phyloP scores from a whole-genome alignment of 2,113 vertebrate genomes.

The Spilogale gracilis region DNA sequence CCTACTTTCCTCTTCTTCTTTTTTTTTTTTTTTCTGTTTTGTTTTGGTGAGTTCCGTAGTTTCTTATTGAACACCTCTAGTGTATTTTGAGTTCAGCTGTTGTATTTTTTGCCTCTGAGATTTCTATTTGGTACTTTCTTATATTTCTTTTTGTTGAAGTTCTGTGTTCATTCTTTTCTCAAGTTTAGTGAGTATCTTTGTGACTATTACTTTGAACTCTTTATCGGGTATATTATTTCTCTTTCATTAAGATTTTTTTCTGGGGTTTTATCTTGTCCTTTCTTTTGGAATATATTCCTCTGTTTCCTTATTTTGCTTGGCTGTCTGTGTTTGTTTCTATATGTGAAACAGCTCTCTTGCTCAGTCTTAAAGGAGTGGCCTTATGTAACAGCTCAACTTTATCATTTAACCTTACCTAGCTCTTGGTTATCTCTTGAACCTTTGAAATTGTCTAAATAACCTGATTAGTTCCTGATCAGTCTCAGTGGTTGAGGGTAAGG shows the following conservation, averaged over 20 bases:
- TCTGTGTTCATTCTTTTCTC: neutral
- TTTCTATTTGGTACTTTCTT: neutral
- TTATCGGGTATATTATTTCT: neutral
- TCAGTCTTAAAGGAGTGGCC: neutral
- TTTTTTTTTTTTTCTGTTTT: neutral
- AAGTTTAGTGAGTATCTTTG: neutral
- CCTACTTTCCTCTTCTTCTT: neutral
- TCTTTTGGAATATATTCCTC: neutral
- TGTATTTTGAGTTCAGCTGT: neutral
- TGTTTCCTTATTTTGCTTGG: neutral
- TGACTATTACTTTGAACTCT: neutral
- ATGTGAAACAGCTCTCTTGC: neutral
- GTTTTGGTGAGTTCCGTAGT: neutral
- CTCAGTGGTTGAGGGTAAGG: neutral
- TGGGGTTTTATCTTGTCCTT: neutral
- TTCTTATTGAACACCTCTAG: neutral
- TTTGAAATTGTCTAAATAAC: neutral
- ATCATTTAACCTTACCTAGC: neutral
- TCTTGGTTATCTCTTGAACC: neutral
- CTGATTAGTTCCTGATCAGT: too few species aligned
- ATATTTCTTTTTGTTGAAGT: neutral
- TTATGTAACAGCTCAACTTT: neutral
- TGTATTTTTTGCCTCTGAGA: neutral
- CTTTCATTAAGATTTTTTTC: neutral
- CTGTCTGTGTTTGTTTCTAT: neutral